Evolutionary conservation across 2,797 vertebrate species (phyloP), one percentile per base, ranked within the genome.

Genomic region (Muscicapa striata): DNA sequence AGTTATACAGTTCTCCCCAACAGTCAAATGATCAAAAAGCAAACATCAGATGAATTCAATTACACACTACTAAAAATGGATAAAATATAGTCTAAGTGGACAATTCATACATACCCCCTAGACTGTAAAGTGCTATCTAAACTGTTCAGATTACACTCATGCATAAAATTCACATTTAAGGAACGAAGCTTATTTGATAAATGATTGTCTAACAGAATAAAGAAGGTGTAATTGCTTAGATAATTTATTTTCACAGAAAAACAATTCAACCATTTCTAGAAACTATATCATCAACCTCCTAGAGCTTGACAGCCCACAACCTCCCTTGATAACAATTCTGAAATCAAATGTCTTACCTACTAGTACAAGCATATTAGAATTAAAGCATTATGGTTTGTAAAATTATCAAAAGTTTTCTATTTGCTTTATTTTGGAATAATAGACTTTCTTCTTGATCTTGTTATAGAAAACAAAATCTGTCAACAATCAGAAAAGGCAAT

Each of bases 171-270:
- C 32, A 54, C 58, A 92, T 89, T 94, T 89, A 80, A 77, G 63
- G 23, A 92, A 74, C 41, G 57, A 87, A 87, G 21, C 8, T 89
- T 26, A 87, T 93, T 87, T 93, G 81, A 96, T 93, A 93, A 93
- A 94, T 1, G 12, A 85, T 80, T 95, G 45, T 89, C 48, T 84
- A 94, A 93, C 70, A 80, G 78, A 90, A 96, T 87, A 90, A 94
- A 92, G 89, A 94, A 95, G 67, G 52, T 2, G 6, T 85, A 97
- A 96, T 93, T 93, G 84, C 89, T 93, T 74, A 83, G 81, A 93
- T 93, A 95, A 95, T 95, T 91, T 95, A 94, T 95, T 94, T 92
- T 95, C 84, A 81, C 1, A 13, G 64, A 61, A 94, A 95, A 95
- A 93, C 75, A 94, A 82, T 85, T 82, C 81, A 93, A 70, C 61